phyloP scores from a whole-genome alignment of 2,113 vertebrate species.

The Haliaeetus leucogaster region DNA sequence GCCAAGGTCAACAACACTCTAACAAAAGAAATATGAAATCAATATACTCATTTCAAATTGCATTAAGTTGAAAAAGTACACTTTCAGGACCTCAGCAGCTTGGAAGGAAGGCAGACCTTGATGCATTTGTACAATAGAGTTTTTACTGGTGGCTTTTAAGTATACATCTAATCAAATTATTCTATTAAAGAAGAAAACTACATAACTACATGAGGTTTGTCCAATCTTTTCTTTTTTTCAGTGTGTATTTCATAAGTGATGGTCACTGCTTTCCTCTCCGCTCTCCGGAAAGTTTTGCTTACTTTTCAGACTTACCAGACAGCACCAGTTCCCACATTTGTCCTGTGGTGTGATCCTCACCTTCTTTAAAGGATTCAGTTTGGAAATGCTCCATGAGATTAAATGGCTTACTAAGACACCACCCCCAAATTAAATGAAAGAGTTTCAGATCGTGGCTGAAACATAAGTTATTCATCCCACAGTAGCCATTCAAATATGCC shows the following conservation, averaged over 20 bases:
- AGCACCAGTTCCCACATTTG: neutral
- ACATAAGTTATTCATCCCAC: conserved; percentile 35
- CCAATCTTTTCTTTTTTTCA: neutral
- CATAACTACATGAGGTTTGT: neutral
- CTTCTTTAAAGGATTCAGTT: neutral
- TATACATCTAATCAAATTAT: neutral
- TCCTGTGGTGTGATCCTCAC: neutral
- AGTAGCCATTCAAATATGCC: neutral
- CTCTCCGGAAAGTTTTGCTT: neutral
- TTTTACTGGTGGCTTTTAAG: neutral
- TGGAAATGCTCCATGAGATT: neutral
- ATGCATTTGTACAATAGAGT: neutral
- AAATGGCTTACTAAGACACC: neutral
- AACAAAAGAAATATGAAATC: neutral
- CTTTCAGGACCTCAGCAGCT: neutral
- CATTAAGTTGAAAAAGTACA: neutral
- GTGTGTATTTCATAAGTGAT: neutral
- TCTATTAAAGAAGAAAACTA: neutral
- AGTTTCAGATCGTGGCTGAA: neutral
- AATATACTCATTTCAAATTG: neutral
- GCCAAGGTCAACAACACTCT: neutral
- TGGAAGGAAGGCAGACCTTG: neutral
- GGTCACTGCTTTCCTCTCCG: neutral
- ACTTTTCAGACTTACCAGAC: neutral
- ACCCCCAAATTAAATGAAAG: neutral